Evolutionary conservation across 1,140 invertebrate species (phyloP).

Genomic region (Drosophila virilis): DNA sequence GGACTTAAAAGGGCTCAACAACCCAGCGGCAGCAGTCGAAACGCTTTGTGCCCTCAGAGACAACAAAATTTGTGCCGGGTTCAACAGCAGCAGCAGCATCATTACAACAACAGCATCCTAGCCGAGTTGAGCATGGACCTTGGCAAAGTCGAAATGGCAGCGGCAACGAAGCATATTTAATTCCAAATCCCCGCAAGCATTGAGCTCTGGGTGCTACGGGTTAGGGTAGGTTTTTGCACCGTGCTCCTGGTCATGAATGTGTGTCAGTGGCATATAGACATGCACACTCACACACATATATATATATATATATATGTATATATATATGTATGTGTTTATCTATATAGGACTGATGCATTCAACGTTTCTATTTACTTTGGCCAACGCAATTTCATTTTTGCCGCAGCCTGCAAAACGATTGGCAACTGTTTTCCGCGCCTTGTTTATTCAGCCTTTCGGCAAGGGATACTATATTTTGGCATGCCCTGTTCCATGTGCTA

Average conservation of each 20-base stretch:
- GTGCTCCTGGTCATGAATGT: constrained; percentile 45
- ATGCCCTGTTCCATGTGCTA: constrained; percentile 34
- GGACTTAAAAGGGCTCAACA: constrained; percentile 84
- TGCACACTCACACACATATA: constrained; percentile 2
- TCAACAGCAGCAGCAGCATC: constrained; percentile 43
- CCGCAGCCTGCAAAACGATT: constrained; percentile 39
- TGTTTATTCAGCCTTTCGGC: constrained; percentile 75
- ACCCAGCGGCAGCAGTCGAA: constrained; percentile 53
- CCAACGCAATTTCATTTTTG: constrained; percentile 77
- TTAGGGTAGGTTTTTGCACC: constrained; percentile 79
- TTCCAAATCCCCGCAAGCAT: constrained; percentile 76
- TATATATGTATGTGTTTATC: constrained; percentile 22
- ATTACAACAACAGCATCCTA: constrained; percentile 18
- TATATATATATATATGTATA: constrained; percentile 22
- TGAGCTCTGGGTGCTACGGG: constrained; percentile 42
- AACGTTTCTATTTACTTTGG: constrained; percentile 71
- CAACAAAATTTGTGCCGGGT: constrained; percentile 58
- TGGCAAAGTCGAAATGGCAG: constrained; percentile 80
- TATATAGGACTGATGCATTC: constrained; percentile 16
- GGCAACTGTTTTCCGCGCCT: constrained; percentile 67
- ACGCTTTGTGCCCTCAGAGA: constrained; percentile 45
- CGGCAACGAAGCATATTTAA: constrained; percentile 83
- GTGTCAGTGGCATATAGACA: constrained; percentile 63
- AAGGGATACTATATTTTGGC: constrained; percentile 65
- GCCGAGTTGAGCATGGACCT: constrained; percentile 53